Base-by-base conservation (phyloP, 2,797 vertebrate species). In the Pseudomugil tenellus region DNA sequence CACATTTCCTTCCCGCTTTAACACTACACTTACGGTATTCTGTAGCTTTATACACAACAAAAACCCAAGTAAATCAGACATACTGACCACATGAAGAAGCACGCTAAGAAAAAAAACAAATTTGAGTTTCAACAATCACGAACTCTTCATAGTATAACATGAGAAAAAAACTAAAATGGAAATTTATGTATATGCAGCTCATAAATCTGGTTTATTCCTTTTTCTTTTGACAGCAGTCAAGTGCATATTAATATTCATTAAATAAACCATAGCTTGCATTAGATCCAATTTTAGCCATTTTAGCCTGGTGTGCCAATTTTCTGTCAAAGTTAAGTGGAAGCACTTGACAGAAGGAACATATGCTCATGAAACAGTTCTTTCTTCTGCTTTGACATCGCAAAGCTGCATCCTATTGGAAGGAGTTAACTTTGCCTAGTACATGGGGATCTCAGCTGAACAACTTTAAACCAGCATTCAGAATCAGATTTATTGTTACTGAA, bases 1-100 rank as follows among this genome's bases (percentile, higher is more conserved):
- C 92, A 93, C 92, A 95, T 94, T 95, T 95, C 94, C 95, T 94
- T 92, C 91, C 85, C 79, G 93, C 52, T 95, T 93, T 91, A 91
- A 92, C 93, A 91, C 91, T 91, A 87, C 92, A 95, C 85, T 68
- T 43, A 39, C 53, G 53, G 49, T 29, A n/a, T 3, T 19, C 4
- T 16, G 1, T 12, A 37, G 29, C 57, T 19, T 23, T 64, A 64
- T 55, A 41, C 34, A 17, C 52, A 70, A 35, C 6, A 48, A 64
- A 75, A 28, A 74, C 8, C n/a, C n/a, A n/a, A n/a, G n/a, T n/a
- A 49, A 34, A 56, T 11, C n/a, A 5, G 59, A 21, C 16, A 2
- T n/a, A 52, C 17, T 37, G 31, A 19, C 31, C 58, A 53, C 6
- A 73, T 58, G 61, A 26, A 61, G 5, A 52, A 31, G 3, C 23